These are phyloP conservation scores for Corydoras maculifer DNA, from an alignment of 2,113 vertebrate species.

Conservation along the genomic window DNA sequence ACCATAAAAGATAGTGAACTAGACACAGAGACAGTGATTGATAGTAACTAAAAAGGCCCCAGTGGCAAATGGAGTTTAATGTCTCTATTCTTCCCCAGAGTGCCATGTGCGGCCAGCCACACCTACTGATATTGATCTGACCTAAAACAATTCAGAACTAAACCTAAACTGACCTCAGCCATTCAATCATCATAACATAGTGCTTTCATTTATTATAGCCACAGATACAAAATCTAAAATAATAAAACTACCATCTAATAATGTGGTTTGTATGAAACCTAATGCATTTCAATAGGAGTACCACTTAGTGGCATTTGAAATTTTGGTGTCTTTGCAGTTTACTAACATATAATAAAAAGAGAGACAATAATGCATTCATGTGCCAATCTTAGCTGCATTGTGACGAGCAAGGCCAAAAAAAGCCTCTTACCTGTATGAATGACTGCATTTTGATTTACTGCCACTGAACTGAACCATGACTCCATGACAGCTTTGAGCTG, in stretches of 20 bases:
- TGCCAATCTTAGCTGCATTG: constrained; percentile 8
- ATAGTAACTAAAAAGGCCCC: constrained; percentile 21
- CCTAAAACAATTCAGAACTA: constrained; percentile 27
- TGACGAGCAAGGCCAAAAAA: constrained; percentile 9
- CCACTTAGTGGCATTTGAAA: neutral
- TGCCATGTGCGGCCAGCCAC: constrained; percentile 27
- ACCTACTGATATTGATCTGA: constrained; percentile 31
- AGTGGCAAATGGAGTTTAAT: constrained; percentile 28
- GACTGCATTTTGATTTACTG: constrained; percentile 29
- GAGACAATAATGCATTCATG: constrained; percentile 1
- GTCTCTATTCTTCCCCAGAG: constrained; percentile 32
- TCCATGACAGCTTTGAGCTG: constrained; percentile 28
- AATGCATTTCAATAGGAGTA: neutral
- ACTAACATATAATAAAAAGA: neutral
- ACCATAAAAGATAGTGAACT: constrained; percentile 6
- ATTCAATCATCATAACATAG: constrained; percentile 18
- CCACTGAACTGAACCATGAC: constrained; percentile 16
- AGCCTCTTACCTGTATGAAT: constrained; percentile 4
- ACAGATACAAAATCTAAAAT: neutral
- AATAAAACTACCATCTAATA: neutral
- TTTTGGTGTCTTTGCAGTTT: neutral
- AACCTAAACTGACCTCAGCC: constrained; percentile 24
- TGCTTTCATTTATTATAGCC: constrained; percentile 14
- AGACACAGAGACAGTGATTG: constrained; percentile 11
- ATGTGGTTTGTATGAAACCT: neutral